Evolutionary conservation across 2,797 vertebrate species (phyloP), one percentile per base, ranked within the genome.

Genomic region (Poecile montanus): DNA sequence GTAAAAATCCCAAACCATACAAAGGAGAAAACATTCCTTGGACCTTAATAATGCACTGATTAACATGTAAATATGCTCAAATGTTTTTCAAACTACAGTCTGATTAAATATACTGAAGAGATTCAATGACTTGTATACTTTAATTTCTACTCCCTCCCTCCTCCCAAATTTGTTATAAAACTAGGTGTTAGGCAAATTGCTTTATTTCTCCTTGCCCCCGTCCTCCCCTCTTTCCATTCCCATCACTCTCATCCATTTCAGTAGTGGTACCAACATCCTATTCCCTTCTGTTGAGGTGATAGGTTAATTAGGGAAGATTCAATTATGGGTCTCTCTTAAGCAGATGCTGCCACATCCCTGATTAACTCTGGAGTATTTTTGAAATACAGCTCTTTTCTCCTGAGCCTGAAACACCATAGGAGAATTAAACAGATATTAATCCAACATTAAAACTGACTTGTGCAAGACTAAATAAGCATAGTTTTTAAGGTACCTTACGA

Each of bases 281-380:
- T 74, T 91, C 80, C 72, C 83, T 89, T 81, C 93, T 91, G 79
- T 81, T 61, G 77, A 94, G 93, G 79, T 95, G 93, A 92, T 88
- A 86, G 86, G 89, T 81, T 94, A 95, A 94, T 92, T 97, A 96
- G 60, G 75, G 84, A 83, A 91, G 85, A 85, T 91, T 95, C 89
- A 90, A 76, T 95, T 88, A 94, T 1, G 25, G 70, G 68, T 91
- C 85, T 94, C 95, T 93, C 89, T 96, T 95, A 96, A 96, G 90
- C 94, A 97, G 94, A 96, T 94, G 95, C 93, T 96, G 90, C 57
- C 94, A 94, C 61, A 77, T 91, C 77, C 84, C 81, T 96, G 91
- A 94, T 91, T 95, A 96, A 93, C 57, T 93, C 87, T 47, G 44
- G 57, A 92, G 93, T 71, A 74, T 86, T 93, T 96, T 42, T 94